Conservation (phyloP, 2,113 vertebrate genomes). For the Aix galericulata region DNA sequence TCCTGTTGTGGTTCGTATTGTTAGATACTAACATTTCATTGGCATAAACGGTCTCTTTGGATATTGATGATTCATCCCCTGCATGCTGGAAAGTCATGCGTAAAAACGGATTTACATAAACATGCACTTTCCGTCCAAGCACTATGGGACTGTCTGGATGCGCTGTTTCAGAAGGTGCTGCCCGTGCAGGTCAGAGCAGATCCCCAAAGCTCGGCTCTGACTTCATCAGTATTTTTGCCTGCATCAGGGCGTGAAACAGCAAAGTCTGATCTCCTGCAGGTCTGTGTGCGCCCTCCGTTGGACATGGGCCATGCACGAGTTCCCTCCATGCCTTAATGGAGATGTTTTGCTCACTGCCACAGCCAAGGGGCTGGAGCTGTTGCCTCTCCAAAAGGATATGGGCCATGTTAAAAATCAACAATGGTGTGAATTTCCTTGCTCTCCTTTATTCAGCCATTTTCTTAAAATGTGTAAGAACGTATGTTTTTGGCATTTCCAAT, state of each 20-base stretch:
- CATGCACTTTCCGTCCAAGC: background rate
- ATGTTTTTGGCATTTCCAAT: background rate
- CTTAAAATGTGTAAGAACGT: background rate
- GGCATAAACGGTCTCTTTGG: background rate
- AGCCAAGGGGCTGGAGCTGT: background rate
- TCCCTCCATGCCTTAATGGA: background rate
- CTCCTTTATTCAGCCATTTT: background rate
- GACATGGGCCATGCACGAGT: background rate
- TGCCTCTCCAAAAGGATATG: background rate
- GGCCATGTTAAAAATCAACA: accelerated
- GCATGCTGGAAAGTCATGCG: background rate
- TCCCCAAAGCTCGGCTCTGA: background rate
- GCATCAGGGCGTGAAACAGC: background rate
- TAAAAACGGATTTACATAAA: background rate
- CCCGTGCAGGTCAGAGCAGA: background rate
- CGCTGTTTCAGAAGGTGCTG: background rate
- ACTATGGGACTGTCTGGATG: accelerated
- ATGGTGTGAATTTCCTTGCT: background rate
- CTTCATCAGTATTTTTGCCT: background rate
- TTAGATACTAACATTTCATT: background rate
- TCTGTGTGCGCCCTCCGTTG: background rate
- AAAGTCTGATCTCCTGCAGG: background rate
- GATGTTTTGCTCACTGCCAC: background rate
- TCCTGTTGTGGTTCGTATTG: background rate
- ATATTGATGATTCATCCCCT: slow-evolving; percentile 3